Evolutionary conservation across 2,113 vertebrate species (phyloP).

Genomic region (Meriones unguiculatus): DNA sequence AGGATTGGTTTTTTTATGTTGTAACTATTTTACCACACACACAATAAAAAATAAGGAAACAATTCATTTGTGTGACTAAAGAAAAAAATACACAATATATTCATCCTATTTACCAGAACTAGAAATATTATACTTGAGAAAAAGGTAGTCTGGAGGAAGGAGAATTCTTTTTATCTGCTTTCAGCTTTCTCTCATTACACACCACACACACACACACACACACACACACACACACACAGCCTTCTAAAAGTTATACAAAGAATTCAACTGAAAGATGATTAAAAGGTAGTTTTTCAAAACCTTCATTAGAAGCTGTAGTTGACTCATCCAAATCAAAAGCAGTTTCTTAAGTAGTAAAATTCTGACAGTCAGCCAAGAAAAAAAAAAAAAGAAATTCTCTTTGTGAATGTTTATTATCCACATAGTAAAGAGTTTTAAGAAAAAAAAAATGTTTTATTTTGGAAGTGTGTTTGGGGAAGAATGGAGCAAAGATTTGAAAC

Average conservation of each 20-base stretch:
- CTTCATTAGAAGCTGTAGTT: conserved; percentile 73
- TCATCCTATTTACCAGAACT: background rate
- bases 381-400: conserved; percentile 68
- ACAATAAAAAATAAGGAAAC: background rate
- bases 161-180: conserved; percentile 63
- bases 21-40: background rate
- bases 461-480: background rate
- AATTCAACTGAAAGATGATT: conserved; percentile 70
- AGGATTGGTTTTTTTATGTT: background rate
- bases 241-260: background rate
- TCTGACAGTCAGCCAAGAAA: conserved; percentile 70
- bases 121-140: conserved; percentile 63
- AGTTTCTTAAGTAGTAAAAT: conserved; percentile 65
- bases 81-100: background rate
- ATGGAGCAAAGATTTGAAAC: background rate
- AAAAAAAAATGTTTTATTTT: conserved; percentile 61
- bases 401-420: conserved; percentile 74
- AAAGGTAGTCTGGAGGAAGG: background rate
- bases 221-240: background rate
- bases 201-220: background rate
- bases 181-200: background rate
- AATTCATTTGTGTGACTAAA: background rate
- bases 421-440: conserved; percentile 65
- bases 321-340: conserved; percentile 44
- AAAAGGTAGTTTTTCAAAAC: conserved; percentile 72